These are phyloP conservation scores for Phthorimaea operculella DNA, from an alignment of 1,140 invertebrate genomes.

Conservation along the genomic window DNA sequence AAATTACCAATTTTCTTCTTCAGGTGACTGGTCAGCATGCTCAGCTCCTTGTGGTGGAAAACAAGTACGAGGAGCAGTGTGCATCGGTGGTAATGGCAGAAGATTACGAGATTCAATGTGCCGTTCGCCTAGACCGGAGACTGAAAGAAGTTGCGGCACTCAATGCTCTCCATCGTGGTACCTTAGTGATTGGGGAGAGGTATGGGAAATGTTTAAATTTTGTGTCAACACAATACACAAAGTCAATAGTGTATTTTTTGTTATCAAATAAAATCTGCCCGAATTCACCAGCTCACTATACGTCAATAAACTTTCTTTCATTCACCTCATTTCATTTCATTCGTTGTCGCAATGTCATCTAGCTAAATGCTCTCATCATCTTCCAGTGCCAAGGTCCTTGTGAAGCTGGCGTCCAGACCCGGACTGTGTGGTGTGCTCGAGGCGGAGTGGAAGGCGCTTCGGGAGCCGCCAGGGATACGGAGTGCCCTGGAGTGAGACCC, in stretches of 20 bases:
- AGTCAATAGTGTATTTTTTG: too few relatives aligned
- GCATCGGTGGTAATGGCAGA: conserved; percentile 64
- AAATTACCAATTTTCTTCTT: conserved; percentile 3
- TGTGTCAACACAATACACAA: too few relatives aligned
- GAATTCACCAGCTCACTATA: too few relatives aligned
- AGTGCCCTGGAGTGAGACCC: conserved; percentile 40
- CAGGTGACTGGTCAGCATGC: conserved; percentile 74
- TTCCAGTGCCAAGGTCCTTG: conserved; percentile 58
- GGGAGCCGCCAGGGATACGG: conserved; percentile 36
- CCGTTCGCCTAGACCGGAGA: conserved; percentile 39
- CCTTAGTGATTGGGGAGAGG: conserved; percentile 72
- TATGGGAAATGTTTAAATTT: conserved; percentile 15
- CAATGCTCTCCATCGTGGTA: conserved; percentile 69
- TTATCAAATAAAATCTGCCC: too few relatives aligned
- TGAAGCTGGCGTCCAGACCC: conserved; percentile 52
- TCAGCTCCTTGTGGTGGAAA: conserved; percentile 72
- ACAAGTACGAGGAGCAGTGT: conserved; percentile 69
- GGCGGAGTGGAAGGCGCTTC: conserved; percentile 40
- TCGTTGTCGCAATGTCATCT: too few relatives aligned
- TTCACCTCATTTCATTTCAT: too few relatives aligned
- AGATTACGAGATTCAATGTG: conserved; percentile 48
- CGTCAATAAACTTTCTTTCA: too few relatives aligned
- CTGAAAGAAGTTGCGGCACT: conserved; percentile 49
- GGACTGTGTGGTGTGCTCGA: conserved; percentile 56
- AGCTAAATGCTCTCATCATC: background rate